Evolutionary conservation across 2,888 invertebrate species (phyloP), one percentile per base, ranked within the genome.

Genomic region (Deroplatys truncata): DNA sequence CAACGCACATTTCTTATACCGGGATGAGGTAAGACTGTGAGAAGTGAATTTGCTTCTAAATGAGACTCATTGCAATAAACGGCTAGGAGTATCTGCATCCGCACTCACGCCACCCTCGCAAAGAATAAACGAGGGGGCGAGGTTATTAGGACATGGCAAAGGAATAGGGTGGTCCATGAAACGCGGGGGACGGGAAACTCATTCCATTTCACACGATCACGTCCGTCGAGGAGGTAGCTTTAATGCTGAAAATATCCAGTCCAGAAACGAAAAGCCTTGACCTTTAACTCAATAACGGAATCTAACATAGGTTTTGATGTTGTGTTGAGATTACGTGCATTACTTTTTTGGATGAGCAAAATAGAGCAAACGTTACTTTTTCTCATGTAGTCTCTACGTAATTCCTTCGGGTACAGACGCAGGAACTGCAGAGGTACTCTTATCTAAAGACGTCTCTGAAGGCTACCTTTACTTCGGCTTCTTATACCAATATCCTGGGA

Each of bases 21-120:
- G 28, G 43, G 49, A 85, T 49, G 85, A 85, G 43, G 35, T 83
- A 83, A 87, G 87, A 29, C 28, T 83, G 25, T 35, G 83, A 83
- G 84, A 88, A 85, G 85, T 85, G 88, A 89, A 89, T 88, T 88
- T 89, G 88, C 84, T 85, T 89, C 88, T 49, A 89, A 89, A 89
- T 89, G 89, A 88, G 89, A 88, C 82, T 82, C 88, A 49, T 89
- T 35, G 85, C 85, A 85, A 88, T 88, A 89, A 89, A 89, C 82
- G 85, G 88, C 84, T 29, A 88, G 82, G 85, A 84, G 29, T 88
- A 82, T 84, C 86, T 89, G 83, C 86, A 83, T 89, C 56, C 82
- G 56, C 31, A 72, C 56, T 72, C 56, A 43, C 43, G 20, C 56
- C 56, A 72, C 56, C 56, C 31, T 56, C 49, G 87, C 86, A 49